Evolutionary conservation across 2,113 vertebrate species (phyloP), one percentile per base, ranked within the genome.

Genomic region (Mustelus asterias): DNA sequence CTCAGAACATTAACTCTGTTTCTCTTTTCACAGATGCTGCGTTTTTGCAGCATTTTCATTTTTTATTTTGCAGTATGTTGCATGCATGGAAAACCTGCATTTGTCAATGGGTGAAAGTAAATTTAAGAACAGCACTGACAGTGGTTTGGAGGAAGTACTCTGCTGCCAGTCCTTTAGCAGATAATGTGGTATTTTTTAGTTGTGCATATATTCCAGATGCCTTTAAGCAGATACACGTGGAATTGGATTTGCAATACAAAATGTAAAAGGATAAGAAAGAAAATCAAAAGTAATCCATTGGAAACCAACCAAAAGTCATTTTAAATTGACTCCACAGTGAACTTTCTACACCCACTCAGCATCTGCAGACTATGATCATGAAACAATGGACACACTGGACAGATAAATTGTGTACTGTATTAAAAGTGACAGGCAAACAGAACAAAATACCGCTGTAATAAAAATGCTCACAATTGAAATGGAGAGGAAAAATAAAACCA

Each of bases 391-490:
- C 44, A 44, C 18, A 24, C 44, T 88, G 85, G n/a, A 44, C 85
- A 88, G 85, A 44, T 88, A 88, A 26, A 88, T 54, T 88, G 85
- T 48, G 85, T 88, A 88, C 44, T 86, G 85, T 88, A 88, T 88
- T 16, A 16, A 18, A 54, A 88, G 85, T 88, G 85, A 88, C 85
- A 44, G 41, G 85, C 41, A 88, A 54, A 54, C 44, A 88, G 85
- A 88, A 54, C 24, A 44, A 88, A 86, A 10, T 48, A 4, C 22
- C 20, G 83, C 8, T 6, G 24, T 48, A 48, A 88, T 88, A 88
- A 48, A 86, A 88, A 88, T 26, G 41, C 41, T 18, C 41, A 86
- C 37, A 54, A 48, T 48, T 86, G 44, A 54, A 86, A 86, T 26
- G 22, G 44, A 44, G 3, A 85, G 83, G 16, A 16, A 20, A 76